phyloP scores from a whole-genome alignment of 1,140 invertebrate species.

The Nomia melanderi region DNA sequence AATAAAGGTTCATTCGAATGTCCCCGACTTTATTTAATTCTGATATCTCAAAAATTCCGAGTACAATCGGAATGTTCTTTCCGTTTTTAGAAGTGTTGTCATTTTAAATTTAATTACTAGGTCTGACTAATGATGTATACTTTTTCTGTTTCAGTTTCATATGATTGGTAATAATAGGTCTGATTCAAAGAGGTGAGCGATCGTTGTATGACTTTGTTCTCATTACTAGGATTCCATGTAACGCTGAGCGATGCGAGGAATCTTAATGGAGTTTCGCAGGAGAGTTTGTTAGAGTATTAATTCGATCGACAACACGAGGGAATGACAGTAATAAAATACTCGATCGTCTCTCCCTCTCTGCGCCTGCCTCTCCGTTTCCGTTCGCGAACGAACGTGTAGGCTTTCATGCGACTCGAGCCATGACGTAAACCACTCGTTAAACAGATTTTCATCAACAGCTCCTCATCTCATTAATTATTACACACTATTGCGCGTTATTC shows the following conservation, averaged over 20 bases:
- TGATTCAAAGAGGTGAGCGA: too few relatives aligned
- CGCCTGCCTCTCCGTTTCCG: not conserved
- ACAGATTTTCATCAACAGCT: slow-evolving; percentile 19
- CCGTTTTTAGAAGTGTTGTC: too few relatives aligned
- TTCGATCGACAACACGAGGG: not conserved
- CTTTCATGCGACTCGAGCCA: too few relatives aligned
- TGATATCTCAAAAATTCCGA: too few relatives aligned
- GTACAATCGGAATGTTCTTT: too few relatives aligned
- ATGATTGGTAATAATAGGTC: too few relatives aligned
- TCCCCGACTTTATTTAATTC: too few relatives aligned
- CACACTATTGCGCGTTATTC: not conserved
- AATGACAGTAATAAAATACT: slow-evolving; percentile 1
- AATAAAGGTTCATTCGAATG: too few relatives aligned
- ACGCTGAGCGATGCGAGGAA: not conserved
- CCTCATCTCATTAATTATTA: slow-evolving; percentile 13
- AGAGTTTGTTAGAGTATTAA: not conserved
- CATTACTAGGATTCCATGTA: not conserved
- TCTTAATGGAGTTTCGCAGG: not conserved
- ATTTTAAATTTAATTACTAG: too few relatives aligned
- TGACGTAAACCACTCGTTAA: slow-evolving; percentile 23
- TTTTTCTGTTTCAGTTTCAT: too few relatives aligned
- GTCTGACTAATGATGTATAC: too few relatives aligned
- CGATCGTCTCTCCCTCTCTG: not conserved
- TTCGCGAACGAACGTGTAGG: not conserved
- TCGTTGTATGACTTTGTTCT: too few relatives aligned